These are phyloP conservation scores for Brachionus asplanchnoidis DNA, from an alignment of 1,140 invertebrate genomes.

Conservation along the genomic window DNA sequence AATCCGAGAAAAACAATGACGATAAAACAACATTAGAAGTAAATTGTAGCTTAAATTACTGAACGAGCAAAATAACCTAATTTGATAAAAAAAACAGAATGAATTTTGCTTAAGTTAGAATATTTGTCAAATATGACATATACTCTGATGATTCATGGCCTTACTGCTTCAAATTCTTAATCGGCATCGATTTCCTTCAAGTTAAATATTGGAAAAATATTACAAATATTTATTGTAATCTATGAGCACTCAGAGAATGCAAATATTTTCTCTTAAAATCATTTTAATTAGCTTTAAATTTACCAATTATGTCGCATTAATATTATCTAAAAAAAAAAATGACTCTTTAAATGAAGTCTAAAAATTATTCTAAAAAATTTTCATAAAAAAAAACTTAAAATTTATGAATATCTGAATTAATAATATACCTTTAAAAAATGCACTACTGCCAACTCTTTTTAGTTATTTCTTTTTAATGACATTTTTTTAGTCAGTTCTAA, in stretches of 20 bases:
- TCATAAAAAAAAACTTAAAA: background rate
- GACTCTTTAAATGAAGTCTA: too few species aligned
- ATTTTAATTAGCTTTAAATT: background rate
- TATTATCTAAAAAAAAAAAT: background rate
- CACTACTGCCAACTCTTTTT: background rate
- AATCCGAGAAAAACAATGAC: conserved; percentile 16
- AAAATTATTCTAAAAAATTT: background rate
- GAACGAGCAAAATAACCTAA: background rate
- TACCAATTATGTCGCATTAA: background rate
- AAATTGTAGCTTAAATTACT: background rate
- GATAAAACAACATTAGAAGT: background rate
- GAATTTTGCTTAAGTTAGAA: background rate
- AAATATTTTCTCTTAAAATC: background rate
- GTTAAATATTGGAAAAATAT: background rate
- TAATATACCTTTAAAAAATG: background rate
- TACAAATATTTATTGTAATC: conserved; percentile 5
- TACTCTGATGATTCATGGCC: background rate
- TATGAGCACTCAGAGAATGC: background rate
- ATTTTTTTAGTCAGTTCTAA: too few species aligned
- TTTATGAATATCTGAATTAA: background rate
- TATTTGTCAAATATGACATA: conserved; percentile 20
- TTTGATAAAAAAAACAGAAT: background rate
- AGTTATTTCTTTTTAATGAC: too few species aligned
- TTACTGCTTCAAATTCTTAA: background rate
- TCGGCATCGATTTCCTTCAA: background rate